These are phyloP conservation scores for Ginglymostoma cirratum DNA, from an alignment of 2,113 vertebrate species.

Conservation along the genomic window DNA sequence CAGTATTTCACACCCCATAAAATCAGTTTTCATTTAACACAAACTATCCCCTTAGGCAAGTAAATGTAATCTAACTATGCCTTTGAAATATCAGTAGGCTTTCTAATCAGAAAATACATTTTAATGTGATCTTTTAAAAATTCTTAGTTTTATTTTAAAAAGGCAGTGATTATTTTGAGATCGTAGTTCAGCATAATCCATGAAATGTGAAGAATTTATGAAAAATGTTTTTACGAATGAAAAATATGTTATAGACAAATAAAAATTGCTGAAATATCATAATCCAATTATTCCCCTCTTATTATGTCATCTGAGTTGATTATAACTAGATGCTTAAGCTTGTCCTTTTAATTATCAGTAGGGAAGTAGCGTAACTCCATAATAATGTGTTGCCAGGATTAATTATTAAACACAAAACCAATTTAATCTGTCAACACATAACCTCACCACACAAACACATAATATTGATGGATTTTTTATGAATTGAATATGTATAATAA, in stretches of 20 bases:
- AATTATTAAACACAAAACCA: constrained; percentile 33
- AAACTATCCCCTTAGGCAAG: background rate
- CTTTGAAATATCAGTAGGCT: background rate
- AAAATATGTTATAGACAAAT: background rate
- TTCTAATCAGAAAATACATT: background rate
- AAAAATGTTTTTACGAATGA: background rate
- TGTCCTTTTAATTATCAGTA: constrained; percentile 36
- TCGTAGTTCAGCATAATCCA: background rate
- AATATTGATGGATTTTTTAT: constrained; percentile 36
- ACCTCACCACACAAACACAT: constrained; percentile 22
- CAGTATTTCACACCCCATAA: background rate
- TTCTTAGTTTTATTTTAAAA: background rate
- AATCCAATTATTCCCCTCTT: background rate
- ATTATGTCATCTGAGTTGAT: constrained; percentile 32
- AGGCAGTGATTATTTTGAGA: background rate
- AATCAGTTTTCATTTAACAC: background rate
- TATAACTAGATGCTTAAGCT: constrained; percentile 22
- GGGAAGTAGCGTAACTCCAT: constrained; percentile 9
- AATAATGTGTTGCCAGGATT: constrained; percentile 33
- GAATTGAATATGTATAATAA: constrained; percentile 35
- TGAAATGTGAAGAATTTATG: no score
- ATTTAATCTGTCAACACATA: constrained; percentile 30
- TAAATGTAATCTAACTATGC: background rate
- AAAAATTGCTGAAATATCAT: background rate
- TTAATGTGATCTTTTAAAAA: background rate